A percentile compares a stretch with the other conserved stretches of the same genome.
phyloP scores from a whole-genome alignment of 2,797 vertebrate genomes.

The Hyperoplus lanceolatus region DNA sequence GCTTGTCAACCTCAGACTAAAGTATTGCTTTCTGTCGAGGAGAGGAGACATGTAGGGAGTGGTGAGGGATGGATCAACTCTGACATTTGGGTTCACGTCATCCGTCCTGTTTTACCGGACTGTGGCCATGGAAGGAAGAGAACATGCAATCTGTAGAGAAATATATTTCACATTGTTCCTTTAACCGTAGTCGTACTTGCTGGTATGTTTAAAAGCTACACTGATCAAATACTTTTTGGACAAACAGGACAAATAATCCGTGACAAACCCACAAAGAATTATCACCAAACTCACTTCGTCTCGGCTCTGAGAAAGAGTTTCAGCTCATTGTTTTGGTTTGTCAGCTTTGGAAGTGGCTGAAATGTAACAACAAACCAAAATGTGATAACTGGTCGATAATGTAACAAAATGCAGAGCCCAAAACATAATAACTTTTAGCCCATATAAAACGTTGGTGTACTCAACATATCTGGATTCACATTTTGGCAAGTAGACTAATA shows the following conservation, averaged over 20 bases:
- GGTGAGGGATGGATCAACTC: conserved; percentile 46
- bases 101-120: conserved; percentile 30
- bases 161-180: conserved; percentile 1
- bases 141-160: not conserved
- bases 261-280: not conserved
- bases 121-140: conserved; percentile 11
- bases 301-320: not conserved
- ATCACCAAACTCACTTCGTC: not conserved
- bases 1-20: not conserved
- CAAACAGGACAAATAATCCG: not conserved
- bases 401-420: too few species aligned
- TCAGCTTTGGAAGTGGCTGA: too few species aligned
- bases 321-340: not conserved
- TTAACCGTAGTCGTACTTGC: conserved; percentile 3
- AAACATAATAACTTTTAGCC: too few species aligned
- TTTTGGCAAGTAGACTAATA: too few species aligned
- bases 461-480: too few species aligned
- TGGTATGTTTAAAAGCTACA: not conserved
- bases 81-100: conserved; percentile 40
- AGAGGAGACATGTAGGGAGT: conserved; percentile 12
- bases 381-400: too few species aligned
- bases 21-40: conserved; percentile 16
- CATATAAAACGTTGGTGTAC: too few species aligned
- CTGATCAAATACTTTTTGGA: not conserved
- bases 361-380: too few species aligned